A percentile compares a stretch with the other conserved stretches of the same genome.
Evolutionary conservation across 2,113 vertebrate genomes (phyloP).

Genomic region (Phylloscopus trochilus): DNA sequence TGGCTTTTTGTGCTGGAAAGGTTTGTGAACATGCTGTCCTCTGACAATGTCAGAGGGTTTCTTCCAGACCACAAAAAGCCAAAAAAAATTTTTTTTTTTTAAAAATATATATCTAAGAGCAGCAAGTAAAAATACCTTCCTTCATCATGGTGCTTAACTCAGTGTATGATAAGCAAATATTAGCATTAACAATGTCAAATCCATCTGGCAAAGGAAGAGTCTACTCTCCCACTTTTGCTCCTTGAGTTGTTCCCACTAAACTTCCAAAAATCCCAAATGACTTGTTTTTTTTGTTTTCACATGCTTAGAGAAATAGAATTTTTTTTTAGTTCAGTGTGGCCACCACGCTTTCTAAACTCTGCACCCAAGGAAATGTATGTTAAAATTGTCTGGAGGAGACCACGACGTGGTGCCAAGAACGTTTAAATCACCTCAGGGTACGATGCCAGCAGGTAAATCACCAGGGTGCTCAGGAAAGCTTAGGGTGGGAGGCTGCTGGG

Average conservation of each 20-base stretch:
- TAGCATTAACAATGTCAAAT: background rate
- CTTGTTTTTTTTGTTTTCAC: background rate
- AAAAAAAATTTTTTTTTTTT: too few relatives aligned
- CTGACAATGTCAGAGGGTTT: constrained; percentile 7
- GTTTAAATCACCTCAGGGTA: background rate
- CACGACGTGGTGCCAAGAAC: rapidly evolving
- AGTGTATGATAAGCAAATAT: background rate
- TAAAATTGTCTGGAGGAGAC: background rate
- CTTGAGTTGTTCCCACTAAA: background rate
- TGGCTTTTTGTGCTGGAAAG: constrained; percentile 28
- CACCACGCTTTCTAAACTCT: background rate
- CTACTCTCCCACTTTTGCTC: background rate
- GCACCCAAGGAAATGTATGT: background rate
- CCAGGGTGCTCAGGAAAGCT: background rate
- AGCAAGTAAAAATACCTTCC: background rate
- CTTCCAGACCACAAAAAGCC: background rate
- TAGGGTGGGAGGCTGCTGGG: background rate
- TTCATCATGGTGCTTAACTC: background rate
- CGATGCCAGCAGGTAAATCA: background rate
- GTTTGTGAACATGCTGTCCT: constrained; percentile 31
- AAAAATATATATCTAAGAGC: background rate
- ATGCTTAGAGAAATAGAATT: background rate
- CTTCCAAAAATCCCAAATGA: background rate
- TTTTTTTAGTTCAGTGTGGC: background rate
- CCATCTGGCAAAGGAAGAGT: background rate